Evolutionary conservation across 2,888 invertebrate species (phyloP), one percentile per base, ranked within the genome.

Genomic region (Amblyjoppa proteus): DNA sequence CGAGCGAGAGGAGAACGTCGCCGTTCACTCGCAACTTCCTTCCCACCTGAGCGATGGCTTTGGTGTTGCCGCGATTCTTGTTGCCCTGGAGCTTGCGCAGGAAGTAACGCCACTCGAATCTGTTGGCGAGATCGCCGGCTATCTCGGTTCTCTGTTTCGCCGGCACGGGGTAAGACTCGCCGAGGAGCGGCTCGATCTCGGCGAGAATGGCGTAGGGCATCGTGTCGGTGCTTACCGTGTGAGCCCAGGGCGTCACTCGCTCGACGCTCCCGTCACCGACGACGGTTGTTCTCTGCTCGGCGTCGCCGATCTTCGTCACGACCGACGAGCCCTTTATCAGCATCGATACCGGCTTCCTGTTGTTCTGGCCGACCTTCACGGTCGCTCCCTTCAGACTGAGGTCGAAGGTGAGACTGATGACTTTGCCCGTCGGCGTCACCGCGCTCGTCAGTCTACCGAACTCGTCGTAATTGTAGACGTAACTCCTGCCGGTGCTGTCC

Each of bases 81-180:
- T 92, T 93, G 3, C 96, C 96, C 88, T 96, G 96, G 51, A 97
- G 95, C 86, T 97, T 96, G 71, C 98, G 95, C 83, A 98, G 95
- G 95, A 98, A 98, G 94, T 98, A 99, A 58, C 98, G 96, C 99
- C 99, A 99, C 94, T 99, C 99, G 91, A 99, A 98, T 87, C 98
- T 96, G 91, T 99, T 99, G 0, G 98, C 98, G 78, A 98, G 94
- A 92, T 98, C 98, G 0, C 98, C 98, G 34, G 98, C 97, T 20
- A 98, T 97, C 95, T 98, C 98, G 0, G 97, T 98, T 83, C 97
- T 96, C 93, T 98, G 98, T 92, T 98, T 98, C 0, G 98, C 97
- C 0, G 98, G 98, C 0, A 98, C 98, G 0, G 98, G 98, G 91
- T 98, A 98, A 90, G 97, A 98, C 94, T 98, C 98, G 0, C 97